Evolutionary conservation across 2,113 vertebrate genomes (phyloP).

Genomic region (Urocynchramus pylzowi): DNA sequence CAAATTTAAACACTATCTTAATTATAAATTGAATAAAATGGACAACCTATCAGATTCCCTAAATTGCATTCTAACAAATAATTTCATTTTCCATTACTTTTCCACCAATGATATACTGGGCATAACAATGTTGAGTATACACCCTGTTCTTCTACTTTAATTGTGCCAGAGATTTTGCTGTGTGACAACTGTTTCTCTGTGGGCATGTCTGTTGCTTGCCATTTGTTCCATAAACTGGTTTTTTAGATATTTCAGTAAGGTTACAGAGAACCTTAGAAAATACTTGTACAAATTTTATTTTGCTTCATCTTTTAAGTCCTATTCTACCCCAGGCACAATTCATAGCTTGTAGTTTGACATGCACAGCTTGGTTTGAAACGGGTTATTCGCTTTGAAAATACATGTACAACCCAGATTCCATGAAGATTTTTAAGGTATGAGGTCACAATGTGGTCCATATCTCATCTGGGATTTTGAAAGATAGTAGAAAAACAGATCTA

Average conservation of each 20-base stretch:
- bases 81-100: slow-evolving; percentile 81
- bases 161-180: slow-evolving; percentile 67
- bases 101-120: slow-evolving; percentile 69
- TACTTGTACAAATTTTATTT: background rate
- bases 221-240: slow-evolving; percentile 7
- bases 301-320: background rate
- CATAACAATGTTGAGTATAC: slow-evolving; percentile 67
- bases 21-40: slow-evolving; percentile 82
- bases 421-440: background rate
- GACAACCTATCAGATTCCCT: slow-evolving; percentile 75
- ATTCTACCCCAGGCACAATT: background rate
- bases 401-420: background rate
- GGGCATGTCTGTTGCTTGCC: background rate
- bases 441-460: background rate
- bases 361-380: background rate
- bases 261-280: background rate
- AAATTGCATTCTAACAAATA: slow-evolving; percentile 84
- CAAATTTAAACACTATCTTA: slow-evolving; percentile 85
- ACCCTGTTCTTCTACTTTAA: slow-evolving; percentile 67
- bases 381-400: background rate
- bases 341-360: background rate
- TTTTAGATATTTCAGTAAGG: background rate
- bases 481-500: background rate
- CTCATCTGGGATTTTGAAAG: background rate
- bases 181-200: slow-evolving; percentile 43